Evolutionary conservation across 1,140 invertebrate genomes (phyloP).

Genomic region (Sminthurides bifidus): DNA sequence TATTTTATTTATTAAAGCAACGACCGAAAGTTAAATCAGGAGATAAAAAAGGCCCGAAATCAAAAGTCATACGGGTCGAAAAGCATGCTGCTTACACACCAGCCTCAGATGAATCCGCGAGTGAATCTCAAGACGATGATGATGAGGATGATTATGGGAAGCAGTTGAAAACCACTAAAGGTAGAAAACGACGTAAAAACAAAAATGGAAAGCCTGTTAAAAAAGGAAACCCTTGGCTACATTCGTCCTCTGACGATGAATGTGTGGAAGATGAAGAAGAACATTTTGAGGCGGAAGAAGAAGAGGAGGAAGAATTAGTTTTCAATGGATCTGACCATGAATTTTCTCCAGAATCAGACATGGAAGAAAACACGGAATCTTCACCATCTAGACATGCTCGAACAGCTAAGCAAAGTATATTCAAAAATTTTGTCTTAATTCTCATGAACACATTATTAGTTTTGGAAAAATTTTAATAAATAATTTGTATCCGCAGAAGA

Average conservation of each 20-base stretch:
- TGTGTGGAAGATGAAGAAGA: slow-evolving; percentile 49
- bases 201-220: slow-evolving; percentile 45
- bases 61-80: slow-evolving; percentile 6
- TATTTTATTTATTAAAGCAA: no score
- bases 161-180: slow-evolving; percentile 33
- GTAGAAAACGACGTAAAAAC: slow-evolving; percentile 44
- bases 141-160: slow-evolving; percentile 30
- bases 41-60: neutral
- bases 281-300: slow-evolving; percentile 41
- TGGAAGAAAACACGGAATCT: slow-evolving; percentile 46
- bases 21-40: no score
- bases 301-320: slow-evolving; percentile 43
- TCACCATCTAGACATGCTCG: slow-evolving; percentile 51
- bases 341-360: slow-evolving; percentile 68
- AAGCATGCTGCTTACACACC: neutral
- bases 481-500: slow-evolving; percentile 24
- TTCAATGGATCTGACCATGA: slow-evolving; percentile 74
- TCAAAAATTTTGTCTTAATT: slow-evolving; percentile 30
- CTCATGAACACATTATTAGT: slow-evolving; percentile 4
- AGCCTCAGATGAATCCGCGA: slow-evolving; percentile 18
- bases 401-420: slow-evolving; percentile 49
- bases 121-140: slow-evolving; percentile 24
- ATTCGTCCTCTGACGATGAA: slow-evolving; percentile 38
- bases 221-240: slow-evolving; percentile 54
- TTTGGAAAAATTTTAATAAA: slow-evolving; percentile 6